Evolutionary conservation across 92 coral and sea anemone genomes (phyloP), one percentile per base, ranked within the genome.

Genomic region (Plumapathes pennacea): DNA sequence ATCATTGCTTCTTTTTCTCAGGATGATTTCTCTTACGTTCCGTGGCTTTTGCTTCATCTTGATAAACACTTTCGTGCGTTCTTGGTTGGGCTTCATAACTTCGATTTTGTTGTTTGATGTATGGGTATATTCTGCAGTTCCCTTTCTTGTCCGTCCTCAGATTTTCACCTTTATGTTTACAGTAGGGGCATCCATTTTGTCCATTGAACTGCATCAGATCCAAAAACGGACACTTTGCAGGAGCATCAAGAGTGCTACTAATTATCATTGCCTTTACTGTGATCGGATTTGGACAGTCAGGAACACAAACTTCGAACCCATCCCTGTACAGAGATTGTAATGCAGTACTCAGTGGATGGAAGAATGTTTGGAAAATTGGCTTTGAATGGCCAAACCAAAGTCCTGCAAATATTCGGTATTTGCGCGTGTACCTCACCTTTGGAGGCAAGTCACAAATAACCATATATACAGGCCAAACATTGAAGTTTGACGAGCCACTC

Each of bases 171-270:
- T 29, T 53, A 6, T 11, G 7, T 4, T 11, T 53, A 18, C 43
- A 53, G 60, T 53, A 53, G 25, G 60, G 60, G 25, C 60, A 53
- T 13, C 60, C 60, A 32, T 43, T 32, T n/a, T 32, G 42, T 7
- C 60, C 69, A 39, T 62, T 46, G n/a, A 62, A 62, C 24, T 62
- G 69, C 60, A 10, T 21, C 69, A 62, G 43, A 29, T 43, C 25
- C 10, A 62, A 10, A 18, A 23, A 62, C 10, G 27, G 54, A 33
- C 38, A 28, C 52, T 46, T 62, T 4, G 59, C 60, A 25, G 69
- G 69, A 21, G 69, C 69, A 62, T 62, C 69, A 36, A 62, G 30
- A 3, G 59, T 0, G 21, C 54, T 42, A 46, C 55, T 46, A n/a
- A 62, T 44, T 3, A 46, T 31, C 4, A 62, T 46, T 10, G 21